These are phyloP conservation scores for Thaumatotibia leucotreta DNA, from an alignment of 1,140 invertebrate genomes.

Conservation along the genomic window DNA sequence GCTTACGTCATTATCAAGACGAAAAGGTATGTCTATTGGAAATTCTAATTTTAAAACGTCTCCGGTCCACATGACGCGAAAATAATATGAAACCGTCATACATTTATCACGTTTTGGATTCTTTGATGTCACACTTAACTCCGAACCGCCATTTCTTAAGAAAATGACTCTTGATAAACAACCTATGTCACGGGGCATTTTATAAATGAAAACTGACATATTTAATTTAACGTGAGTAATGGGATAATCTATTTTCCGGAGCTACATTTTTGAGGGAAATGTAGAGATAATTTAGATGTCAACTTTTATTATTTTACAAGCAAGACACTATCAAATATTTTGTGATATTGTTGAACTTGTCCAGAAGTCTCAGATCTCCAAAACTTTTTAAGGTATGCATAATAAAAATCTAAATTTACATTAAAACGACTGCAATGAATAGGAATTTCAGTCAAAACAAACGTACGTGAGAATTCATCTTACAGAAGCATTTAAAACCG, in stretches of 20 bases:
- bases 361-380: background rate
- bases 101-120: constrained; percentile 36
- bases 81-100: constrained; percentile 43
- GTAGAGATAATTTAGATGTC: background rate
- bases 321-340: background rate
- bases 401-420: background rate
- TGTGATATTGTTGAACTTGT: background rate
- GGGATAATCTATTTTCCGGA: background rate
- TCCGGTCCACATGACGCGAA: constrained; percentile 7
- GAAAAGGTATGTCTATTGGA: background rate
- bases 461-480: background rate
- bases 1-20: background rate
- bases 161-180: background rate
- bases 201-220: constrained; percentile 8
- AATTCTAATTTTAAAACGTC: background rate
- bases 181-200: background rate
- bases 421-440: too few species aligned
- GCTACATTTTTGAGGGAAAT: background rate
- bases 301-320: background rate
- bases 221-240: constrained; percentile 9
- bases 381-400: background rate
- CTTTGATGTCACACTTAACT: constrained; percentile 43
- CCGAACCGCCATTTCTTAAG: background rate
- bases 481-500: background rate
- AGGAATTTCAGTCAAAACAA: background rate